These are phyloP conservation scores for Lontra canadensis DNA, from an alignment of 2,113 vertebrate species.

Conservation along the genomic window DNA sequence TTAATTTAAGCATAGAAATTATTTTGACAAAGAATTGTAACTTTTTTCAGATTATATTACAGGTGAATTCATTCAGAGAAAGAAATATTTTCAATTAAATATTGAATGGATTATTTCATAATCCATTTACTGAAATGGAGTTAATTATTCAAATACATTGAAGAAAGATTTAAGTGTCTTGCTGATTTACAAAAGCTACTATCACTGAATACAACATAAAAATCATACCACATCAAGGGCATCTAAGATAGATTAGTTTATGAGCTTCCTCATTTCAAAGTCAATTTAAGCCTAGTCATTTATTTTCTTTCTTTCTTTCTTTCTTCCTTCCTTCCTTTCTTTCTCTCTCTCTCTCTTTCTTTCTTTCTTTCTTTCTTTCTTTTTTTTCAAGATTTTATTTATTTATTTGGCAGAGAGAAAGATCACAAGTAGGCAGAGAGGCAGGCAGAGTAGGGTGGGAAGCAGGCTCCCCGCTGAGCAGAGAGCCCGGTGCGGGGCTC, in stretches of 20 bases:
- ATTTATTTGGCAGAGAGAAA: no score
- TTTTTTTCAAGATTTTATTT: no score
- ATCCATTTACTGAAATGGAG: neutral
- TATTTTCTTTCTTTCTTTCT: neutral
- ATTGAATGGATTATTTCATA: constrained; percentile 17
- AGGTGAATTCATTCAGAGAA: neutral
- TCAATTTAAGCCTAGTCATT: constrained; percentile 28
- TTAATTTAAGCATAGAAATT: constrained; percentile 14
- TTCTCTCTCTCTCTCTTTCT: neutral
- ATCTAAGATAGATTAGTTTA: neutral
- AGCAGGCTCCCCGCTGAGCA: no score
- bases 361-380: no score
- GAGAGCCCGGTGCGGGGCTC: no score
- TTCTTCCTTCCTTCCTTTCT: neutral
- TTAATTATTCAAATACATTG: constrained; percentile 20
- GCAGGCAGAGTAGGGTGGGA: no score
- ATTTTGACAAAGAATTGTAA: neutral
- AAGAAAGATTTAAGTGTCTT: constrained; percentile 18
- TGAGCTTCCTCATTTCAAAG: constrained; percentile 33
- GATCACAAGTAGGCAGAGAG: no score
- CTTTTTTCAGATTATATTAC: neutral
- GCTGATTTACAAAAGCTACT: constrained; percentile 8
- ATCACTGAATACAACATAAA: constrained; percentile 10
- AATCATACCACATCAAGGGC: neutral
- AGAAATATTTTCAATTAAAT: neutral